phyloP scores from a whole-genome alignment of 2,888 invertebrate genomes.

The Parapristionchus giblindavisi region DNA sequence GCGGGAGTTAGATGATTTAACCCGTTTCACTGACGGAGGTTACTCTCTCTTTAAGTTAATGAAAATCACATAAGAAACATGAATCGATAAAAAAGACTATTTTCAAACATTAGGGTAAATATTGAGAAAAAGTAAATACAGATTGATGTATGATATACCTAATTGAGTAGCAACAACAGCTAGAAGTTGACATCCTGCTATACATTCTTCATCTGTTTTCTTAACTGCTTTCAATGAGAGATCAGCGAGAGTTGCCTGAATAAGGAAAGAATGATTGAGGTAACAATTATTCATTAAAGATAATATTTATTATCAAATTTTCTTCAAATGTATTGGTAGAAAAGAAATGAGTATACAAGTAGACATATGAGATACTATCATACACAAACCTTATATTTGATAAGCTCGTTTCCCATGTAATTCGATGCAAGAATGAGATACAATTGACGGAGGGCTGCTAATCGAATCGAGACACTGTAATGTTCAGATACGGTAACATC shows the following conservation, averaged over 20 bases:
- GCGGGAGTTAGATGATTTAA: no score
- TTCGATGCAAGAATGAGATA: conserved; percentile 47
- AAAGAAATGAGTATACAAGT: no score
- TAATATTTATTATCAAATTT: not conserved
- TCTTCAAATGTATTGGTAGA: not conserved
- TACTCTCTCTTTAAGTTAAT: no score
- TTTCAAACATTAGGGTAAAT: no score
- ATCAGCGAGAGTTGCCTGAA: conserved; percentile 43
- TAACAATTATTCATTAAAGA: not conserved
- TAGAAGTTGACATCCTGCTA: conserved; percentile 74
- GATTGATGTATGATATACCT: conserved; percentile 71
- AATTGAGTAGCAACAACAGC: conserved; percentile 85
- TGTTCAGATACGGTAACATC: not conserved
- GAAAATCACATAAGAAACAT: no score
- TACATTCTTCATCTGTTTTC: conserved; percentile 51
- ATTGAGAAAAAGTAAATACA: not conserved
- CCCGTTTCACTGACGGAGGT: no score
- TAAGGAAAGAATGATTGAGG: conserved; percentile 6
- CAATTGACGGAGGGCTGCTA: conserved; percentile 70
- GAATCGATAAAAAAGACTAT: no score
- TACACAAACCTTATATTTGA: conserved; percentile 41
- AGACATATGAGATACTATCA: not conserved
- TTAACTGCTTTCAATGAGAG: conserved; percentile 46
- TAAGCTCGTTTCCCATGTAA: conserved; percentile 46
- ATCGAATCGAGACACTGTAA: conserved; percentile 80